Base-by-base conservation (phyloP, 2,113 vertebrate species). In the Paracanthobrama guichenoti region DNA sequence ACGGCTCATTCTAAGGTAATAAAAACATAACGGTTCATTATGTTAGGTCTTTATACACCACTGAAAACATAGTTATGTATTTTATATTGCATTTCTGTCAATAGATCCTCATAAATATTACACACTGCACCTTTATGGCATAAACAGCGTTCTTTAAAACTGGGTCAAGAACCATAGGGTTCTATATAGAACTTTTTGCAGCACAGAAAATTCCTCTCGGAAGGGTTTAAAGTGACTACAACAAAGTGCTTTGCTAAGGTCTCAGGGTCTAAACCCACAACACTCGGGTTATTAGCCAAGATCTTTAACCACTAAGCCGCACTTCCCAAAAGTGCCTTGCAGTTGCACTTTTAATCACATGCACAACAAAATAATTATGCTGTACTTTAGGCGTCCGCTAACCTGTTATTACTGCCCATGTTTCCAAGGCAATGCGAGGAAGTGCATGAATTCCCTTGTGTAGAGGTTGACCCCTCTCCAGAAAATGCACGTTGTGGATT, bases 361-460 rank as follows among this genome's bases (percentile, higher is more conserved):
- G 64, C 81, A 44, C 79, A 73, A 26, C 62, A 78, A 82, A 81
- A 66, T 77, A 81, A 62, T 46, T 71, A 82, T 73, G 39, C 81
- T 84, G 81, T 83, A 72, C 67, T 86, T 82, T 22, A 48, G 60
- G 86, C 79, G 39, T 18, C 74, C 53, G 59, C 42, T 71, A 87
- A 64, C 88, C 86, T 79, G 22, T 87, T 84, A 89, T 87, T 89
- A 87, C 59, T 59, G 77, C 78, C 82, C 85, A 82, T 84, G 82
- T 89, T 89, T 46, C 88, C 86, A 86, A 86, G 84, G 86, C 84
- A 28, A 87, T 87, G 72, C 66, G 64, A 81, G 87, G 78, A 59
- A 72, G 50, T 53, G 53, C 35, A 53, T 83, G 24, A 59, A 53
- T 59, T 46, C 53, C 28, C 84, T 64, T 69, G 72, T 75, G 64